Conservation (phyloP, 1,140 invertebrate genomes). For the Caenorhabditis brenneri region DNA sequence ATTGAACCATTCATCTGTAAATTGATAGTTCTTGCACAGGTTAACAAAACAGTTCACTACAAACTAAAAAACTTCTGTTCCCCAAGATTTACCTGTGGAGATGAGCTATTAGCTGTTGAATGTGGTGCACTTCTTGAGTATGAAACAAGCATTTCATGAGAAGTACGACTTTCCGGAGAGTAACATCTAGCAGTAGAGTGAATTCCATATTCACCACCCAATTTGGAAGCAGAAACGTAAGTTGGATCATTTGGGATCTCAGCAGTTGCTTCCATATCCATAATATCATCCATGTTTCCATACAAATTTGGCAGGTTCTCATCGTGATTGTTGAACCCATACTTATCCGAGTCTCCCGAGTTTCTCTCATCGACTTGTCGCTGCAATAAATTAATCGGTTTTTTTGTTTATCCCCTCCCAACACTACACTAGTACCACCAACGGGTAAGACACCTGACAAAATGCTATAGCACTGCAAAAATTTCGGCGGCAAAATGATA, state of each 20-base stretch:
- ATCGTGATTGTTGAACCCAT: conserved; percentile 36
- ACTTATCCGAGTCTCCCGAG: conserved; percentile 40
- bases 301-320: conserved; percentile 44
- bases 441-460: not conserved
- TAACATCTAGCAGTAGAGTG: conserved; percentile 44
- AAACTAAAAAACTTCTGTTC: no score
- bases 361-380: conserved; percentile 27
- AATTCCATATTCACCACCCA: conserved; percentile 21
- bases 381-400: conserved; percentile 39
- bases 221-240: conserved; percentile 11
- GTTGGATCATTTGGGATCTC: conserved; percentile 39
- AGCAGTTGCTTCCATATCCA: not conserved
- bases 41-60: no score
- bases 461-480: not conserved
- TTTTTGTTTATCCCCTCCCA: not conserved
- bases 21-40: not conserved
- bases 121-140: not conserved
- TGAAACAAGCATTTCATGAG: conserved; percentile 48
- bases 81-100: conserved; percentile 27
- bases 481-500: conserved; percentile 9
- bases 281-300: conserved; percentile 47
- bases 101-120: conserved; percentile 3
- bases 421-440: no score
- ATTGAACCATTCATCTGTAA: conserved; percentile 49
- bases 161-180: conserved; percentile 48